Percentiles rank a stretch among this genome's conserved stretches.
These are phyloP conservation scores for Pseudochromis fuscus DNA, from an alignment of 2,797 vertebrate genomes.

Conservation along the genomic window DNA sequence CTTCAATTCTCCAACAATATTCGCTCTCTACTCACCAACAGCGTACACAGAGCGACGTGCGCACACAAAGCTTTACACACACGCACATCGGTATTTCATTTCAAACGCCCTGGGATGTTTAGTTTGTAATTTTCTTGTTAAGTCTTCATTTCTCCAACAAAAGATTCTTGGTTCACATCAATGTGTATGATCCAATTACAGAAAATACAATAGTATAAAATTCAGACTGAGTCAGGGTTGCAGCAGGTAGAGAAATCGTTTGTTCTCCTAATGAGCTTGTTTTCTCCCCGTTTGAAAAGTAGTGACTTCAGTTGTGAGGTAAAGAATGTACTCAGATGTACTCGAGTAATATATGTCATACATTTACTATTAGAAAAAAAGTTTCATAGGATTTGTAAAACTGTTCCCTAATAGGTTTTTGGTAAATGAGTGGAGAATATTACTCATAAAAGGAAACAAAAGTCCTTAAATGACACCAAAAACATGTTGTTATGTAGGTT, in stretches of 20 bases:
- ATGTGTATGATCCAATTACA: neutral
- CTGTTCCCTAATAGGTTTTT: neutral
- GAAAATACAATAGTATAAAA: neutral
- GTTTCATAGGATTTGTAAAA: neutral
- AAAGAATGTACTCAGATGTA: too few relatives aligned
- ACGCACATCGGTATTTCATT: conserved; percentile 3
- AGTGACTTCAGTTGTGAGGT: neutral
- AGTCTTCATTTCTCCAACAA: conserved; percentile 6
- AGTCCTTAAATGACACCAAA: conserved; percentile 5
- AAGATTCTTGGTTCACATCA: conserved; percentile 15
- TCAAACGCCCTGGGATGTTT: neutral
- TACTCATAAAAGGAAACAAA: conserved; percentile 1
- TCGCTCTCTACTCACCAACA: conserved; percentile 32
- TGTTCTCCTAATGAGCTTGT: neutral
- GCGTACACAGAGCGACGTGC: conserved; percentile 20
- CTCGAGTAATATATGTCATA: too few relatives aligned
- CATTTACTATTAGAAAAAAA: neutral
- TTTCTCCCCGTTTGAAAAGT: conserved; percentile 9
- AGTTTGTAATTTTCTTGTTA: conserved; percentile 12
- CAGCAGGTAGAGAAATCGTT: conserved; percentile 1
- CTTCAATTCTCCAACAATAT: conserved; percentile 48
- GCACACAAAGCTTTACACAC: neutral
- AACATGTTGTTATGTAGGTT: neutral
- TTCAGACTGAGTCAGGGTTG: neutral
- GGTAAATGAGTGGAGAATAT: conserved; percentile 2